These are phyloP conservation scores for Oxyura jamaicensis DNA, from an alignment of 2,113 vertebrate species.

Conservation along the genomic window DNA sequence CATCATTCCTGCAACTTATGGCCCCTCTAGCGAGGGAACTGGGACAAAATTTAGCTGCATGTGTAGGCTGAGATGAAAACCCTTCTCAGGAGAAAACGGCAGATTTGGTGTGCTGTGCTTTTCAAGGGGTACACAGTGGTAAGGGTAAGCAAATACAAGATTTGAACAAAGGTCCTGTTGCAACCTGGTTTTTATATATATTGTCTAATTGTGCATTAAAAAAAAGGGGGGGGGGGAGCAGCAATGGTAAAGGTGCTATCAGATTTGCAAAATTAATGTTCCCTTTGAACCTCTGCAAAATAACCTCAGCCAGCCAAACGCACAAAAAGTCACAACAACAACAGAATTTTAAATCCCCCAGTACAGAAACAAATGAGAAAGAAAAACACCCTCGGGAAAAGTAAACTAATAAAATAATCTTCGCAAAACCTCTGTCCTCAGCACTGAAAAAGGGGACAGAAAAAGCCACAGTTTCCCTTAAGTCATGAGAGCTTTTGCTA, in stretches of 20 bases:
- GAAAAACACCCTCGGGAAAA: slow-evolving; percentile 13
- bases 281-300: background rate
- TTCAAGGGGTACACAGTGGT: rapidly evolving
- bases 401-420: slow-evolving; percentile 27
- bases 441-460: background rate
- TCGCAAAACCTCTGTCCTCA: background rate
- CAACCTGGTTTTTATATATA: background rate
- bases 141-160: background rate
- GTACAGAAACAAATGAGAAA: slow-evolving; percentile 28
- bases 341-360: background rate
- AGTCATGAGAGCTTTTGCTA: background rate
- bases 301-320: background rate
- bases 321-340: background rate
- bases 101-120: background rate
- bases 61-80: background rate
- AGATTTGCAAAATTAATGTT: background rate
- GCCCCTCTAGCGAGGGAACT: background rate
- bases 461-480: background rate
- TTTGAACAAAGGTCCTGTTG: background rate
- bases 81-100: background rate
- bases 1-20: background rate
- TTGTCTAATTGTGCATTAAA: background rate
- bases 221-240: background rate
- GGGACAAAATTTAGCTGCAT: background rate
- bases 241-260: background rate